Percentiles rank a stretch among this genome's conserved stretches.
Conservation (phyloP, 2,113 vertebrate genomes). For the Fulica atra region DNA sequence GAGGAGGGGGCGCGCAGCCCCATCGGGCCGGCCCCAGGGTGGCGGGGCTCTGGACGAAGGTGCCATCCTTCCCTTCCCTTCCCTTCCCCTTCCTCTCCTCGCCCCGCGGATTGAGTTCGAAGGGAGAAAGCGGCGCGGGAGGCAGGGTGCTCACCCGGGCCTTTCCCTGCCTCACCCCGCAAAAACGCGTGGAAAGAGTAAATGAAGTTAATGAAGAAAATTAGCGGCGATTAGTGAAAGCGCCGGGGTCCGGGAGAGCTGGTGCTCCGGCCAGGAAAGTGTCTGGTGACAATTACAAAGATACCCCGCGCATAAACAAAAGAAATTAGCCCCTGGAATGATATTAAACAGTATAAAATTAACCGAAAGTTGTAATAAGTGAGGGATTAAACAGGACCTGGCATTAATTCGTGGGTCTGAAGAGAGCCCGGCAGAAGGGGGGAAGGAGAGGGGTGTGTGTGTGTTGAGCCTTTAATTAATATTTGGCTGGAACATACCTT, state of each 20-base stretch:
- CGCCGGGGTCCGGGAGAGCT: not conserved
- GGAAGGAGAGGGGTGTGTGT: not conserved
- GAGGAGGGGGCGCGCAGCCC: not conserved
- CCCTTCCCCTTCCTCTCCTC: fast-evolving
- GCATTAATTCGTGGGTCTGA: slow-evolving; percentile 55
- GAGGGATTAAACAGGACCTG: slow-evolving; percentile 60
- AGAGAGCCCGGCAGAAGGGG: slow-evolving; percentile 39
- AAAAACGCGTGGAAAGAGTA: slow-evolving; percentile 75
- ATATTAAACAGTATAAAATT: slow-evolving; percentile 63
- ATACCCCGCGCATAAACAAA: slow-evolving; percentile 61
- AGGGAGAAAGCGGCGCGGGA: not conserved
- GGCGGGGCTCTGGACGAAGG: not conserved
- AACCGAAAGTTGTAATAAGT: slow-evolving; percentile 61
- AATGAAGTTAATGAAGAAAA: slow-evolving; percentile 82
- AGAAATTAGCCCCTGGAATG: slow-evolving; percentile 49
- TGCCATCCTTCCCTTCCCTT: fast-evolving
- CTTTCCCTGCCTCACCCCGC: not conserved
- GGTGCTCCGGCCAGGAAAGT: slow-evolving; percentile 13
- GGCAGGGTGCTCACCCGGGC: not conserved
- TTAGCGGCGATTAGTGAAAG: slow-evolving; percentile 71
- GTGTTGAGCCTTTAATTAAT: slow-evolving; percentile 65
- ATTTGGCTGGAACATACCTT: slow-evolving; percentile 60
- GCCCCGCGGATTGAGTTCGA: fast-evolving
- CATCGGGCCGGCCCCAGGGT: not conserved
- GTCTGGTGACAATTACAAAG: not conserved